Evolutionary conservation across 2,113 vertebrate genomes (phyloP).

Genomic region (Poeciliopsis prolifica): DNA sequence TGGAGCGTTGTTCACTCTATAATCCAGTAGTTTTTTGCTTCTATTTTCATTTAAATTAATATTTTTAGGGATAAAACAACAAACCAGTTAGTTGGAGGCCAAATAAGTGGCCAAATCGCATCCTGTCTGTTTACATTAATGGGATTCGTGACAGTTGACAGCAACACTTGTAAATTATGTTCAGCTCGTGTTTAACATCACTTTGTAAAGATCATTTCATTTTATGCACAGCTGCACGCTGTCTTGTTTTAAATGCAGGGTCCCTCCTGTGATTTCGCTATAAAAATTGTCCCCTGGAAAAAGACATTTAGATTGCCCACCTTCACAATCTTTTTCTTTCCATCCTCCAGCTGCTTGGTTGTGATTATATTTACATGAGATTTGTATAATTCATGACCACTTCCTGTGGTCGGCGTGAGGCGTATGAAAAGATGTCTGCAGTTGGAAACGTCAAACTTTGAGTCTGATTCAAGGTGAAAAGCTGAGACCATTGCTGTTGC

Average conservation of each 20-base stretch:
- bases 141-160: not conserved
- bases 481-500: too few species aligned
- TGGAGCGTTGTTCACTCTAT: not conserved
- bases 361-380: not conserved
- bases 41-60: not conserved
- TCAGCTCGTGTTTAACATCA: not conserved
- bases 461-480: constrained; percentile 1
- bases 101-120: not conserved
- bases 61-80: not conserved
- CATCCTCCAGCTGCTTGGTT: not conserved
- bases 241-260: not conserved
- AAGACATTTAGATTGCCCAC: not conserved
- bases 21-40: not conserved
- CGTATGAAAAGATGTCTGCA: not conserved
- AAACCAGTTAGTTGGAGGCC: not conserved
- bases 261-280: not conserved
- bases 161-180: not conserved
- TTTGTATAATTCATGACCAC: not conserved
- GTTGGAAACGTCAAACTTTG: not conserved
- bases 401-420: not conserved
- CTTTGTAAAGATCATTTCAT: not conserved
- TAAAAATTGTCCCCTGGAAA: not conserved
- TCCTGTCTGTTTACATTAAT: not conserved
- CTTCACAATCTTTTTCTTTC: not conserved
- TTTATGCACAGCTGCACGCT: not conserved